A percentile compares a stretch with the other conserved stretches of the same genome.
Evolutionary conservation across 37 sponge, comb jelly and placozoan species (phyloP).

Genomic region (Spongilla lacustris): DNA sequence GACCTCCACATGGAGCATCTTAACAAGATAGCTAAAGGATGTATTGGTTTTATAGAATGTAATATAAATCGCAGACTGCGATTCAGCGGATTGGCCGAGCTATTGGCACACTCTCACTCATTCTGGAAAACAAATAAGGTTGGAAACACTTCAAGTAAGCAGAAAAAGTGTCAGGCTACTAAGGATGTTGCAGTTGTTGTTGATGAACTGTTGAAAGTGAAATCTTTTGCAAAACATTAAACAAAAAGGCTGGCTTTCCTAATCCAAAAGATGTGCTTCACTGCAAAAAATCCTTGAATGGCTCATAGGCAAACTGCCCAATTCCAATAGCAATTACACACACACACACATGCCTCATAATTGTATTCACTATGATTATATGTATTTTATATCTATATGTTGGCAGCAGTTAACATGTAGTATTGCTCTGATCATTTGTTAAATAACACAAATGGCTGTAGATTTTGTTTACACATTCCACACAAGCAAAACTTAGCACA

Average conservation of each 20-base stretch:
- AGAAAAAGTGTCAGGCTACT: neutral
- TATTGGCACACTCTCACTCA: slow-evolving; percentile 5
- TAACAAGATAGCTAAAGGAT: slow-evolving; percentile 35
- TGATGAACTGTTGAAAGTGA: slow-evolving; percentile 16
- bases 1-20: slow-evolving; percentile 40
- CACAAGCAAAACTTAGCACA: slow-evolving; percentile 2
- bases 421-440: too few species aligned
- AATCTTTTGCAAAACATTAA: slow-evolving; percentile 24
- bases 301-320: too few species aligned
- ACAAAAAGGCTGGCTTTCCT: neutral
- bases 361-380: too few species aligned
- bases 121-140: slow-evolving; percentile 14
- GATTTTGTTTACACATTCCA: neutral
- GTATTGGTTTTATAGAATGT: slow-evolving; percentile 30
- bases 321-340: neutral
- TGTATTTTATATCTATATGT: too few species aligned
- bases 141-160: neutral
- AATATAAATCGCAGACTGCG: slow-evolving; percentile 25
- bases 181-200: slow-evolving; percentile 14
- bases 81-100: slow-evolving; percentile 38
- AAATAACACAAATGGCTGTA: too few species aligned
- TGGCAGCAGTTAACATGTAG: too few species aligned
- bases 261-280: neutral
- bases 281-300: too few species aligned
- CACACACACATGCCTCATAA: too few species aligned